Conservation (phyloP, 2,888 invertebrate genomes). For the Cheiracanthium punctorium region DNA sequence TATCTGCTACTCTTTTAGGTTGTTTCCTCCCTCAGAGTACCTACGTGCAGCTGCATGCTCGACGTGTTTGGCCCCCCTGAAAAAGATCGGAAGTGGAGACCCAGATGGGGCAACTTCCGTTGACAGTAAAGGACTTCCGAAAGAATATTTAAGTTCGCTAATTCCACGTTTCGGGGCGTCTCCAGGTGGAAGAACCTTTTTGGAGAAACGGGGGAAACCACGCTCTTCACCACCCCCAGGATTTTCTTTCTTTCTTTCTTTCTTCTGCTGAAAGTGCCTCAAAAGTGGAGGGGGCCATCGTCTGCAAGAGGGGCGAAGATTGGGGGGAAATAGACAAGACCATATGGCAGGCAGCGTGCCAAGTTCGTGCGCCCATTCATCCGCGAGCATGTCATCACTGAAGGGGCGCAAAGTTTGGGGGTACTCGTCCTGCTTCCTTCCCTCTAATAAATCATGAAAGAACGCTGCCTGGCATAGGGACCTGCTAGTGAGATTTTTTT, state of each 20-base stretch:
- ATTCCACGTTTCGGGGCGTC: conserved; percentile 24
- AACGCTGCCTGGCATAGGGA: conserved; percentile 8
- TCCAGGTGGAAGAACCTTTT: conserved; percentile 14
- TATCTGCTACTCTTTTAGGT: too few relatives aligned
- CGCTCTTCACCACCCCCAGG: not conserved
- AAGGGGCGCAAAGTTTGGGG: not conserved
- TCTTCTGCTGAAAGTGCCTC: conserved; percentile 22
- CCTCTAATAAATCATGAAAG: conserved; percentile 18
- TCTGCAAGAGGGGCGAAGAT: not conserved
- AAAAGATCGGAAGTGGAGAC: conserved; percentile 49
- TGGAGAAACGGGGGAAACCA: not conserved
- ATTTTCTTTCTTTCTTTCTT: conserved; percentile 27
- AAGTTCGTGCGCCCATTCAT: conserved; percentile 37
- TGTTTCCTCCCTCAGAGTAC: not conserved
- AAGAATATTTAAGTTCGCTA: conserved; percentile 38
- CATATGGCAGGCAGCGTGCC: conserved; percentile 52
- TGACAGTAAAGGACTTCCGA: conserved; percentile 38
- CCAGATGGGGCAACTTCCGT: conserved; percentile 56
- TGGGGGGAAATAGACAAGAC: not conserved
- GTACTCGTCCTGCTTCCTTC: conserved; percentile 1
- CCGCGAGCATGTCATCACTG: conserved; percentile 15
- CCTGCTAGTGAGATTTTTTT: conserved; percentile 1
- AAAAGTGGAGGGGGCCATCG: conserved; percentile 2
- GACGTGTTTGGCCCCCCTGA: not conserved
- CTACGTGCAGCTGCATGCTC: conserved; percentile 24